Evolutionary conservation across 2,888 invertebrate genomes (phyloP).

Genomic region (Balanococcus diminutus): DNA sequence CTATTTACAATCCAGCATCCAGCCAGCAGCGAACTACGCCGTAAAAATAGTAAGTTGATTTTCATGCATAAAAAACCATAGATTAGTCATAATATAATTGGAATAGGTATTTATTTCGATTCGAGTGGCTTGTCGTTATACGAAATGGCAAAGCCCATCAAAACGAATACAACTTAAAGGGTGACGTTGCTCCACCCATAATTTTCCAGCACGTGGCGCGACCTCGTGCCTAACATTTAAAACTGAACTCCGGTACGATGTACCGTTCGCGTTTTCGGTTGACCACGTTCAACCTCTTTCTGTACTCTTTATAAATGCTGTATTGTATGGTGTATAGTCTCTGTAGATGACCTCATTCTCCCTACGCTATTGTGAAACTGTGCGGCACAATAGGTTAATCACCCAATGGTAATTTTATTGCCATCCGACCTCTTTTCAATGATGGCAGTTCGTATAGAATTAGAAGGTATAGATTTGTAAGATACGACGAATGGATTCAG

Average conservation of each 20-base stretch:
- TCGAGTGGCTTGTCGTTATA: slow-evolving; percentile 31
- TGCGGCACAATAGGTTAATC: slow-evolving; percentile 51
- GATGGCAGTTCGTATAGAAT: slow-evolving; percentile 40
- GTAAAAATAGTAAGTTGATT: not conserved
- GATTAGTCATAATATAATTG: not conserved
- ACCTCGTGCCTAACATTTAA: slow-evolving; percentile 15
- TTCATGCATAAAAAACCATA: not conserved
- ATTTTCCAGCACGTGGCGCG: slow-evolving; percentile 48
- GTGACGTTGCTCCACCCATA: slow-evolving; percentile 53
- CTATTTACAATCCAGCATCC: no score
- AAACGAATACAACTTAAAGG: slow-evolving; percentile 47
- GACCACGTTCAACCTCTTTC: slow-evolving; percentile 48
- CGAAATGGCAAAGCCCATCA: slow-evolving; percentile 50
- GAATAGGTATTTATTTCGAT: slow-evolving; percentile 13
- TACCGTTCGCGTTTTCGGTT: slow-evolving; percentile 43
- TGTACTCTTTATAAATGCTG: not conserved
- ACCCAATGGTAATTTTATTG: slow-evolving; percentile 54
- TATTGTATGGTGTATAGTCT: not conserved
- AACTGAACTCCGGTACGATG: not conserved
- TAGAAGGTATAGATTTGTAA: not conserved
- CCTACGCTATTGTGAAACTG: slow-evolving; percentile 46
- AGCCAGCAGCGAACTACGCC: no score
- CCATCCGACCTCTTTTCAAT: slow-evolving; percentile 48
- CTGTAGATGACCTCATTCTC: slow-evolving; percentile 45
- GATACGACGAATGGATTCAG: not conserved